Conservation (phyloP, 35 echinoderm and acorn worm species). For the Apostichopus californicus region DNA sequence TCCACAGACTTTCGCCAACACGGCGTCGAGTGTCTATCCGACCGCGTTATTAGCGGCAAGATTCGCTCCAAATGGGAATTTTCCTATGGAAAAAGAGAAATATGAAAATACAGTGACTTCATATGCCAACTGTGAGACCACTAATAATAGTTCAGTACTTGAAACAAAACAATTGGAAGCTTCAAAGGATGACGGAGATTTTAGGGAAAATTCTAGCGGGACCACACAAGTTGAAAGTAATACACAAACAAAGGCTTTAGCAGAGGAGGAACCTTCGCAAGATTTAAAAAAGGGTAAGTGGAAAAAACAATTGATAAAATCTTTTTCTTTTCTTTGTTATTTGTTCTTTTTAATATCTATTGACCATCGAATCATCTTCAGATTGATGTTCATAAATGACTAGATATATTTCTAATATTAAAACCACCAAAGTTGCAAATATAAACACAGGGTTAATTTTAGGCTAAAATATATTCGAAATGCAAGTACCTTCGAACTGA, state of each 20-base stretch:
- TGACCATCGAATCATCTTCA: too few species aligned
- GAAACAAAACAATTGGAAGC: conserved; percentile 36
- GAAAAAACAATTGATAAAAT: not conserved
- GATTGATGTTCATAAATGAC: too few species aligned
- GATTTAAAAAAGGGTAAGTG: conserved; percentile 51
- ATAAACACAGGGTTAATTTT: too few species aligned
- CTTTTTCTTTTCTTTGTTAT: too few species aligned
- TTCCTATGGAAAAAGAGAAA: conserved; percentile 60
- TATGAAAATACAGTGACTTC: conserved; percentile 49
- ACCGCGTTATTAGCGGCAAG: conserved; percentile 46
- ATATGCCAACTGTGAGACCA: conserved; percentile 50
- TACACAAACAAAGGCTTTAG: conserved; percentile 28
- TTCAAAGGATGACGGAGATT: conserved; percentile 40
- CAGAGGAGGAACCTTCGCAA: conserved; percentile 3
- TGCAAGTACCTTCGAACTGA: too few species aligned
- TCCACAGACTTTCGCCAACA: conserved; percentile 40
- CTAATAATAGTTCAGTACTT: conserved; percentile 24
- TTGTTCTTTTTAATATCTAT: too few species aligned
- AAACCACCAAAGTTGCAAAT: too few species aligned
- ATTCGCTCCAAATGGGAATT: conserved; percentile 55
- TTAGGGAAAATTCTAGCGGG: conserved; percentile 52
- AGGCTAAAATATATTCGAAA: too few species aligned
- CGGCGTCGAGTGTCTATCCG: conserved; percentile 44
- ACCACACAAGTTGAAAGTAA: conserved; percentile 56
- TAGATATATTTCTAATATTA: too few species aligned